A percentile compares a stretch with the other conserved stretches of the same genome.
Evolutionary conservation across 2,888 invertebrate species (phyloP).

Genomic region (Spicauda simplicius): DNA sequence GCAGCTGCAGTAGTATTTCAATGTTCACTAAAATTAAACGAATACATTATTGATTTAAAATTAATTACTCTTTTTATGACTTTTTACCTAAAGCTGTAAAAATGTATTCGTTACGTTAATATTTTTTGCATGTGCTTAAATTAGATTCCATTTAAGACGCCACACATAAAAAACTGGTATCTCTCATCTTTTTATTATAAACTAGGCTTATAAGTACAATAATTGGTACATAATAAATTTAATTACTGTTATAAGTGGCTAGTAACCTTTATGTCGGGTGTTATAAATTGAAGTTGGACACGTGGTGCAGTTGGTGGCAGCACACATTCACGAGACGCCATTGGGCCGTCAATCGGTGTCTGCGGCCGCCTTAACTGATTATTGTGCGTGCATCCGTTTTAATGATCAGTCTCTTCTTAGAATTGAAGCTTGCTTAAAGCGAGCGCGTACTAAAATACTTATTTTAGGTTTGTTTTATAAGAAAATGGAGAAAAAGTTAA

Average conservation of each 20-base stretch:
- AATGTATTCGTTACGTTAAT: too few relatives aligned
- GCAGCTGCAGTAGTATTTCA: too few relatives aligned
- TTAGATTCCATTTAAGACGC: too few relatives aligned
- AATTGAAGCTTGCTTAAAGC: constrained; percentile 7
- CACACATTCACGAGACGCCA: constrained; percentile 48
- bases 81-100: too few relatives aligned
- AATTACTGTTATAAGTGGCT: background rate
- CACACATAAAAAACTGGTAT: background rate
- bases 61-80: too few relatives aligned
- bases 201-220: background rate
- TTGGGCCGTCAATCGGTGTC: constrained; percentile 70
- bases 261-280: background rate
- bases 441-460: background rate
- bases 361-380: constrained; percentile 56
- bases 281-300: background rate
- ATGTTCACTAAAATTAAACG: too few relatives aligned
- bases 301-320: constrained; percentile 17
- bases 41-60: too few relatives aligned
- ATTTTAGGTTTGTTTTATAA: background rate
- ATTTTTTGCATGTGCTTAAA: too few relatives aligned
- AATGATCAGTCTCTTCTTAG: constrained; percentile 39
- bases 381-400: constrained; percentile 59
- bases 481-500: too few relatives aligned
- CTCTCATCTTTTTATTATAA: background rate
- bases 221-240: background rate